Evolutionary conservation across 2,113 vertebrate species (phyloP).

Genomic region (Parotia lawesii): DNA sequence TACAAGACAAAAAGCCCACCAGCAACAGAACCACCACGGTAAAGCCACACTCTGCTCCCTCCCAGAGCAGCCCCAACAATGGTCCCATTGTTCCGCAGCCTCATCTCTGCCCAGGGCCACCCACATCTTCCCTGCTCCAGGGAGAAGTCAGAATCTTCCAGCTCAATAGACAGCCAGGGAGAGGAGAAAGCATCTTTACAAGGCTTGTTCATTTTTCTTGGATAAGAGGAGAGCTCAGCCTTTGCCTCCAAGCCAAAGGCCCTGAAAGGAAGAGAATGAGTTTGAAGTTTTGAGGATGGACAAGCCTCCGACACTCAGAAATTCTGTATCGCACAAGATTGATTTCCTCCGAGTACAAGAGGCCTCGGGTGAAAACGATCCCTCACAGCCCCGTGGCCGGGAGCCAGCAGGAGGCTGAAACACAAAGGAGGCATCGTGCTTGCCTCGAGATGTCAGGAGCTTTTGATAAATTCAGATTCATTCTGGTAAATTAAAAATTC

Average conservation of each 20-base stretch:
- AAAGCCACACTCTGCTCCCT: slow-evolving; percentile 35
- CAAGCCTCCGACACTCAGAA: not conserved
- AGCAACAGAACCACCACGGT: not conserved
- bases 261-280: slow-evolving; percentile 24
- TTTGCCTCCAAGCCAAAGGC: slow-evolving; percentile 46
- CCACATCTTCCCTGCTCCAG: slow-evolving; percentile 36
- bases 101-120: slow-evolving; percentile 55
- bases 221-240: slow-evolving; percentile 14
- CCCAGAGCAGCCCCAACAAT: slow-evolving; percentile 43
- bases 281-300: slow-evolving; percentile 52
- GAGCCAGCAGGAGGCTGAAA: slow-evolving; percentile 16
- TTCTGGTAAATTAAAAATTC: slow-evolving; percentile 37
- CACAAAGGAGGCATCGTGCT: slow-evolving; percentile 37
- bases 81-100: slow-evolving; percentile 19
- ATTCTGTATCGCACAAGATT: slow-evolving; percentile 32
- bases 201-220: slow-evolving; percentile 48
- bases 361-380: slow-evolving; percentile 52
- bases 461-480: slow-evolving; percentile 45
- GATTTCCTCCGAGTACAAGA: slow-evolving; percentile 45
- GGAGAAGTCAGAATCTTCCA: slow-evolving; percentile 45
- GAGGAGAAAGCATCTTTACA: slow-evolving; percentile 55
- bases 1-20: slow-evolving; percentile 40
- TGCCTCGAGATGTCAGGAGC: slow-evolving; percentile 38
- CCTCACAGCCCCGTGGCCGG: slow-evolving; percentile 25
- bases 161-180: slow-evolving; percentile 20